These are phyloP conservation scores for Drosophila neutralis DNA, from an alignment of 2,888 invertebrate genomes.

Conservation along the genomic window DNA sequence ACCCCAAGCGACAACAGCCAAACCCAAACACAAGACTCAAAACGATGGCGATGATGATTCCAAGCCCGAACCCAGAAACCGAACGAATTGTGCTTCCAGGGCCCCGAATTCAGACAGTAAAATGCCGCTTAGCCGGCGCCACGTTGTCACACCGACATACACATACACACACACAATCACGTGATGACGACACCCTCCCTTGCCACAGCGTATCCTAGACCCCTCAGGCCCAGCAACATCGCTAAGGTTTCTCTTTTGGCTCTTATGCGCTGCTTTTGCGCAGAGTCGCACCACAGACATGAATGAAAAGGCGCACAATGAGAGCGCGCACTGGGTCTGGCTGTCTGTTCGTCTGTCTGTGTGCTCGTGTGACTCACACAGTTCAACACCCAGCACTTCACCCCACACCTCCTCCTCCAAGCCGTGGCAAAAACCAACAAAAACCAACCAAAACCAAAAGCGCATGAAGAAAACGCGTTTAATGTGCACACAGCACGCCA, in stretches of 20 bases:
- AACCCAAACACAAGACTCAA: conserved; percentile 2
- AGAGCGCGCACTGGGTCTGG: conserved; percentile 33
- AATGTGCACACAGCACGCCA: conserved; percentile 74
- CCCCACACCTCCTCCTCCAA: background rate
- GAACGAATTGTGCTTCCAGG: conserved; percentile 34
- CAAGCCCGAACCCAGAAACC: conserved; percentile 20
- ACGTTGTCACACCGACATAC: conserved; percentile 65
- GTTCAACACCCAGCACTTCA: conserved; percentile 11
- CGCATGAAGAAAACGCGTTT: conserved; percentile 53
- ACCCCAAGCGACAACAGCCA: conserved; percentile 19
- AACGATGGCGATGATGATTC: conserved; percentile 1
- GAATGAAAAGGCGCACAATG: conserved; percentile 66
- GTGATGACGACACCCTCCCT: conserved; percentile 49
- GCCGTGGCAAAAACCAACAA: background rate
- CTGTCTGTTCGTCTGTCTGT: background rate
- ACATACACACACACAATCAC: conserved; percentile 54
- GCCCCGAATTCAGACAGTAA: conserved; percentile 45
- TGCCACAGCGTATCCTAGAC: background rate
- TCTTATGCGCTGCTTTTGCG: conserved; percentile 56
- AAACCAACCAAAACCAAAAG: conserved; percentile 25
- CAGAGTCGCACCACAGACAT: conserved; percentile 49
- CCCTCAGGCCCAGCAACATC: conserved; percentile 10
- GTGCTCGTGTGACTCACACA: conserved; percentile 64
- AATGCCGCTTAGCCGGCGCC: conserved; percentile 77
- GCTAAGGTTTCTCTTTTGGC: conserved; percentile 69